Conservation (phyloP, 2,113 vertebrate species). For the Eupsittula cactorum region DNA sequence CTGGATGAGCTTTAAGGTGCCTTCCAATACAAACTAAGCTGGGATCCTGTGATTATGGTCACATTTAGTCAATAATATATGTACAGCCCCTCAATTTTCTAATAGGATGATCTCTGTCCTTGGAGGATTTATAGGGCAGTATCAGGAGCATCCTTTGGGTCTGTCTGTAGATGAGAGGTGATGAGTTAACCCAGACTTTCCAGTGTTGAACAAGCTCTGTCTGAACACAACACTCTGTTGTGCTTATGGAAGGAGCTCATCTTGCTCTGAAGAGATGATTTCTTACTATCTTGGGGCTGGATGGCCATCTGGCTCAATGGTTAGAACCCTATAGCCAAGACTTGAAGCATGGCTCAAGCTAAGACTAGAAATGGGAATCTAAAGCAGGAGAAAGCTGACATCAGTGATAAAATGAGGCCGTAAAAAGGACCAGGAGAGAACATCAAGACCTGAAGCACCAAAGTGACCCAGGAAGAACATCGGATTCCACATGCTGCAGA, state of each 20-base stretch:
- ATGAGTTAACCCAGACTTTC: neutral
- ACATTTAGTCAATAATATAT: neutral
- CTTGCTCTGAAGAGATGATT: neutral
- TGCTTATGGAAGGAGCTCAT: neutral
- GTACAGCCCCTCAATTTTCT: neutral
- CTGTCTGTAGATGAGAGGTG: neutral
- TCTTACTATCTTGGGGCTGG: neutral
- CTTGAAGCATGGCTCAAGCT: neutral
- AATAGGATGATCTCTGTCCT: neutral
- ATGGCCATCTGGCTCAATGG: neutral
- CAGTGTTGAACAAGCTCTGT: neutral
- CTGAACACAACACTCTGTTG: neutral
- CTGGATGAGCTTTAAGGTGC: neutral
- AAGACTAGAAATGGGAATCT: neutral
- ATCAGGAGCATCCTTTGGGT: neutral
- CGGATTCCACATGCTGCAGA: neutral
- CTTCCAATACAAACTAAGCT: neutral
- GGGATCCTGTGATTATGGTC: neutral
- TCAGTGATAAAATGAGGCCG: neutral
- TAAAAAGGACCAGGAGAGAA: neutral
- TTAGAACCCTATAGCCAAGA: neutral
- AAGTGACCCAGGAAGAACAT: neutral
- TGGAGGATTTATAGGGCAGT: neutral
- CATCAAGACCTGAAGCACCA: neutral
- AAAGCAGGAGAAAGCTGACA: neutral